Conservation (phyloP, 2,113 vertebrate species). For the Seriola rivoliana region DNA sequence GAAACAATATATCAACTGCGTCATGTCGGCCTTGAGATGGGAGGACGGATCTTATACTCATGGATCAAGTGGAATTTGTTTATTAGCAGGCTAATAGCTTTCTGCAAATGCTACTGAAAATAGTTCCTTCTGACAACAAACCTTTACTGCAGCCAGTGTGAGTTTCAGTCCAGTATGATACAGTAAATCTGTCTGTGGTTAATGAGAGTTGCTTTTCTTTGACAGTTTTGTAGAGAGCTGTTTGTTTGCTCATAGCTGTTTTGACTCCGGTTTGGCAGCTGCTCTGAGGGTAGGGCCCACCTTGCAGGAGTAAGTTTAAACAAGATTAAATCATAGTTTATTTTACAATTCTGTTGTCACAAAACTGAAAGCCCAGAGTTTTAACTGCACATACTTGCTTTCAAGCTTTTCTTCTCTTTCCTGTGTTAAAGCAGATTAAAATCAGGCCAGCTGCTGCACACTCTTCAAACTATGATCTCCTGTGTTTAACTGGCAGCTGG, state of each 20-base stretch:
- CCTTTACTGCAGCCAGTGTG: neutral
- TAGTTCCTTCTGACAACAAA: conserved; percentile 22
- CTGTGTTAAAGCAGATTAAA: neutral
- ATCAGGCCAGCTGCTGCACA: too few relatives aligned
- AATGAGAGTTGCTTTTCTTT: neutral
- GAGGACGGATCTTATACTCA: neutral
- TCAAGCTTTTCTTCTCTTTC: neutral
- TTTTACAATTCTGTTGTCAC: neutral
- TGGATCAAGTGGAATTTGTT: conserved; percentile 23
- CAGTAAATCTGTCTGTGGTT: neutral
- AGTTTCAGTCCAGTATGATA: neutral
- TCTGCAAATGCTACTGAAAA: conserved; percentile 22
- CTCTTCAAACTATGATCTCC: too few relatives aligned
- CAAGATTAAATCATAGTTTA: conserved; percentile 1
- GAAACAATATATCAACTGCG: conserved; percentile 44
- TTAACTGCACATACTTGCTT: neutral
- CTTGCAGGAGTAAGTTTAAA: neutral
- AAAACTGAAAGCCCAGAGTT: neutral
- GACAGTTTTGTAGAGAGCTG: neutral
- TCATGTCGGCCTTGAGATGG: neutral
- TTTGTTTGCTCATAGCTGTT: neutral
- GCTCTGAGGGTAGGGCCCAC: neutral
- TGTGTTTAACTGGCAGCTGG: too few relatives aligned
- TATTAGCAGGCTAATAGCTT: conserved; percentile 11
- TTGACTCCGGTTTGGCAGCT: neutral